phyloP scores from a whole-genome alignment of 2,888 invertebrate species.

The Nephrotoma flavescens region DNA sequence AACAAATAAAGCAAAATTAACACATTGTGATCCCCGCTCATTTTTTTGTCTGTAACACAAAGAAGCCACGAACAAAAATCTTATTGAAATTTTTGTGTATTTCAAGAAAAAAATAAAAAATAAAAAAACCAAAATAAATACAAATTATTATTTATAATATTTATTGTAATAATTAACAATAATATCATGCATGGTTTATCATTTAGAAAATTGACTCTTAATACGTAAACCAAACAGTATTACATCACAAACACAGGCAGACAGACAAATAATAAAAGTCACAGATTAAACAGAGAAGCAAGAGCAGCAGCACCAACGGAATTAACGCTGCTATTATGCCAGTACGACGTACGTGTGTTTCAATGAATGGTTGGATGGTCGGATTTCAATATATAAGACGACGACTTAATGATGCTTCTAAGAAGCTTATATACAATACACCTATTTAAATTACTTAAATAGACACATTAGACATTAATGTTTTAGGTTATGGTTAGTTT shows the following conservation, averaged over 20 bases:
- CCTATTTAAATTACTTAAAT: neutral
- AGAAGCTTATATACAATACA: neutral
- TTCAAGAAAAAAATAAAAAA: neutral
- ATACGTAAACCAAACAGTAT: neutral
- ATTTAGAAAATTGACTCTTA: slow-evolving; percentile 18
- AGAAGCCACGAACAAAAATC: neutral
- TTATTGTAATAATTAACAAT: neutral
- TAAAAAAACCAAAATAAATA: neutral
- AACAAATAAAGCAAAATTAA: neutral
- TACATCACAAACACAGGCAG: neutral
- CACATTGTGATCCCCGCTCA: neutral
- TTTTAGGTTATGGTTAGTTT: neutral
- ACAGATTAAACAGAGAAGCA: neutral
- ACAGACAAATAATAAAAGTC: neutral
- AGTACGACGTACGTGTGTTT: neutral
- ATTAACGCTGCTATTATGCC: neutral
- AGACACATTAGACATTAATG: neutral
- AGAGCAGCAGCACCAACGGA: neutral
- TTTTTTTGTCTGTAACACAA: neutral
- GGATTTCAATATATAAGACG: neutral
- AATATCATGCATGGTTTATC: slow-evolving; percentile 17
- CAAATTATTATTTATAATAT: neutral
- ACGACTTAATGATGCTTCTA: neutral
- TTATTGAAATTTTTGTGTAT: neutral
- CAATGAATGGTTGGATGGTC: neutral